Evolutionary conservation across 2,113 vertebrate species (phyloP).

Genomic region (Alectura lathami): DNA sequence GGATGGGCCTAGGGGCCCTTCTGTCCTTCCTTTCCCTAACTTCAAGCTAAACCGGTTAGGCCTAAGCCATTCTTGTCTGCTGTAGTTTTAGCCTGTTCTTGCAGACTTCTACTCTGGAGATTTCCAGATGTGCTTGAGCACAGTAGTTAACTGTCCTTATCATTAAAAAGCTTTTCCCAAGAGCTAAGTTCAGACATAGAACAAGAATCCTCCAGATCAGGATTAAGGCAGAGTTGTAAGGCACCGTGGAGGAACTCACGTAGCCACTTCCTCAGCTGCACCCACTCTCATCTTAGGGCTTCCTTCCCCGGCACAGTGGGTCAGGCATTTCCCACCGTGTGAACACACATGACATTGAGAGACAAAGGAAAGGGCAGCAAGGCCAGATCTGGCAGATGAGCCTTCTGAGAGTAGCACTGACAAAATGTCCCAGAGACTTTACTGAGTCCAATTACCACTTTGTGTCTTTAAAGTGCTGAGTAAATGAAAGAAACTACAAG

Average conservation of each 20-base stretch:
- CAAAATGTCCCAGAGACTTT: slow-evolving; percentile 49
- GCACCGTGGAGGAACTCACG: accelerated
- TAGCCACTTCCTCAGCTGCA: neutral
- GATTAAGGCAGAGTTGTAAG: neutral
- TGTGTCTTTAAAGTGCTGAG: slow-evolving; percentile 23
- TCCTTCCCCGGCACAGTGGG: neutral
- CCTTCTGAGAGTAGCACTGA: slow-evolving; percentile 19
- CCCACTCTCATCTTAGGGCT: neutral
- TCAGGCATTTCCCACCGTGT: neutral
- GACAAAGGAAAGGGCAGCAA: slow-evolving; percentile 36
- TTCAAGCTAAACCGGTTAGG: neutral
- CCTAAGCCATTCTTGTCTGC: neutral
- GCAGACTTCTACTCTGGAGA: neutral
- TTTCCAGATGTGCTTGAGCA: neutral
- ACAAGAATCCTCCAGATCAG: neutral
- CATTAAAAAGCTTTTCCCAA: neutral
- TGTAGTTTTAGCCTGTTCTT: neutral
- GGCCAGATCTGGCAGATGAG: slow-evolving; percentile 17
- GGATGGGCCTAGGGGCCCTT: neutral
- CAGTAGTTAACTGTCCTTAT: neutral
- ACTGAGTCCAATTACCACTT: slow-evolving; percentile 56
- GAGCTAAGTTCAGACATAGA: neutral
- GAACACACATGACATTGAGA: neutral
- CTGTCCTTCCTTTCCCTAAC: neutral
- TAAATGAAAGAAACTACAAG: slow-evolving; percentile 62